Evolutionary conservation across 2,113 vertebrate species (phyloP), one percentile per base, ranked within the genome.

Genomic region (Benitochromis conjunctus): DNA sequence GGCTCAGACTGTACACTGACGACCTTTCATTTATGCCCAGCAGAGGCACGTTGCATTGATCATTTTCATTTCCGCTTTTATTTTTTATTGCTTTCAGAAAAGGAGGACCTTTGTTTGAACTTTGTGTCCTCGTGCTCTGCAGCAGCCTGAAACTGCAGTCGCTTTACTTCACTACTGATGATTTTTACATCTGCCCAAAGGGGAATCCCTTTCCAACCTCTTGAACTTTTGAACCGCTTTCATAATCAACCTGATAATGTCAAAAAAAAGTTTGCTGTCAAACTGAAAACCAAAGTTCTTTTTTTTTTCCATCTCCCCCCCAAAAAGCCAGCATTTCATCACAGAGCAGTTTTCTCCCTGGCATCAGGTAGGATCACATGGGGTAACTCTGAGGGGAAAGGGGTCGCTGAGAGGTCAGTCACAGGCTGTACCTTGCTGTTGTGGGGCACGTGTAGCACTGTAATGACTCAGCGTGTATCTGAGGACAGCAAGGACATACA

Each of bases 201-300:
- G 76, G 36, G 48, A 88, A 81, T 80, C 85, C 60, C 76, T 78
- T 46, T 36, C 12, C 51, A 83, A 85, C 77, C 86, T 87, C 89
- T 71, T 83, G 43, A 90, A 94, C 66, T 87, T 85, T 24, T 81
- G 81, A 93, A 85, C 80, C 80, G 24, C 69, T 88, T 89, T 88
- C 51, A 85, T 86, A 91, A 86, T 85, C 76, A 64, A 53, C 79
- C 77, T 60, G 58, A 89, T 79, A 84, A 84, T 58, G 87, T 81
- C 85, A 79, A 54, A 69, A 87, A 88, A 51, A 76, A 11, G 26
- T 19, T 89, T 8, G 4, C 43, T 81, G 82, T 90, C 51, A 82
- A 79, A 14, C 38, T 48, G 38, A 76, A 58, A 84, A 41, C 21
- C 54, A 36, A 16, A 34, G 21, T 29, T 76, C 3, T 9, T 46